Percentiles rank a stretch among this genome's conserved stretches.
phyloP scores from a whole-genome alignment of 64 coral and sea anemone species.

The Anthopleura sola region DNA sequence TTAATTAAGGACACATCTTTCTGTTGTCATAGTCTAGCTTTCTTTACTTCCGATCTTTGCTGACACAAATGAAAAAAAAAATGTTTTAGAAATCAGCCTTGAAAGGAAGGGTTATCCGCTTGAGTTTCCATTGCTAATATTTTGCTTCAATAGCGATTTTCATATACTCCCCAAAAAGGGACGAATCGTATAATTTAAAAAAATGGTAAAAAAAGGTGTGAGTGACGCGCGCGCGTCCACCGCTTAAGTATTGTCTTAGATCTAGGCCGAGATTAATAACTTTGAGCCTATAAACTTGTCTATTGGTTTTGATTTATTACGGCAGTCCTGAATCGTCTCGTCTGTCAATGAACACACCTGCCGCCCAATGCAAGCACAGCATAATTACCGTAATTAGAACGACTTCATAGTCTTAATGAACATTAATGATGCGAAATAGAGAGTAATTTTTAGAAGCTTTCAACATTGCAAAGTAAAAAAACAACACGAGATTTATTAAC shows the following conservation, averaged over 20 bases:
- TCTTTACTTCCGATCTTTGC: not conserved
- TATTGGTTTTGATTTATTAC: constrained; percentile 36
- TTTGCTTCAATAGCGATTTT: not conserved
- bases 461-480: constrained; percentile 9
- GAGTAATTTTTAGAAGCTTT: constrained; percentile 64
- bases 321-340: constrained; percentile 17
- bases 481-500: constrained; percentile 1
- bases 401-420: constrained; percentile 89
- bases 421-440: constrained; percentile 89
- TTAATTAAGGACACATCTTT: constrained; percentile 57
- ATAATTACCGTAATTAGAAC: constrained; percentile 90
- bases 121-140: constrained; percentile 79
- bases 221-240: constrained; percentile 1
- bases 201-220: not conserved
- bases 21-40: constrained; percentile 5
- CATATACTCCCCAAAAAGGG: not conserved
- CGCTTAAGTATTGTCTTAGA: constrained; percentile 58
- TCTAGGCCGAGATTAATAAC: constrained; percentile 45
- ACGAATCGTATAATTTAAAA: not conserved
- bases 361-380: constrained; percentile 21
- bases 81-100: not conserved
- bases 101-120: constrained; percentile 55
- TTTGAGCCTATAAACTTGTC: constrained; percentile 25
- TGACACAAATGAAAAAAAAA: constrained; percentile 1
- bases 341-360: constrained; percentile 86